Evolutionary conservation across 2,797 vertebrate genomes (phyloP), one percentile per base, ranked within the genome.

Genomic region (Acipenser transmontanus): DNA sequence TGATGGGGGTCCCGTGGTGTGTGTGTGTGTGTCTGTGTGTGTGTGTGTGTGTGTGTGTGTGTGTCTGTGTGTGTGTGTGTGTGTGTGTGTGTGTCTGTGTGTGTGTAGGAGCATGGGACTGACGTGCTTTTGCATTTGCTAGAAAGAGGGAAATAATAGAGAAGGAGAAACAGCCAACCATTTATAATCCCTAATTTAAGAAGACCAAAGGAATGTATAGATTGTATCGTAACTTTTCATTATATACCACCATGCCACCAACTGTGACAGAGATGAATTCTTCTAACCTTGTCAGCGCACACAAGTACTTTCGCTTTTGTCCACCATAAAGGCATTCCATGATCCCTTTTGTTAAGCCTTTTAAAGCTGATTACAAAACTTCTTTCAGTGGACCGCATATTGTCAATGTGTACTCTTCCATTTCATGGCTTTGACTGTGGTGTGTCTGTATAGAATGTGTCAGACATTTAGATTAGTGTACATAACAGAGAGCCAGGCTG

Each of bases 251-350:
- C 86, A 82, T 81, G 78, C 86, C 87, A 87, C 89, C 88, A 88
- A 85, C 88, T 80, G 90, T 81, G 88, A 82, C 69, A 85, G 85
- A 89, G 88, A 90, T 90, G 79, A 91, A 89, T 84, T 89, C 81
- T 75, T 73, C 77, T 69, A 72, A 82, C 72, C 83, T 84, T 77
- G 80, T 86, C 85, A 86, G 82, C 78, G 79, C 73, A 70, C 2
- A 34, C 76, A 86, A 79, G 85, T 82, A 87, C 81, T 73, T 74
- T 81, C 70, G 70, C 72, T 71, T 89, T 90, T 91, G 88, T 90
- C 85, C 81, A 49, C 62, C 75, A 85, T 88, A 85, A 89, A 88
- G 85, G 84, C 83, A 85, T 88, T 88, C 82, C 83, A 81, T 72
- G 70, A 77, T 85, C 87, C 87, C 69, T 74, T 59, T 74, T 72